Evolutionary conservation across 2,797 vertebrate species (phyloP), one percentile per base, ranked within the genome.

Genomic region (Petrocephalus sullivani): DNA sequence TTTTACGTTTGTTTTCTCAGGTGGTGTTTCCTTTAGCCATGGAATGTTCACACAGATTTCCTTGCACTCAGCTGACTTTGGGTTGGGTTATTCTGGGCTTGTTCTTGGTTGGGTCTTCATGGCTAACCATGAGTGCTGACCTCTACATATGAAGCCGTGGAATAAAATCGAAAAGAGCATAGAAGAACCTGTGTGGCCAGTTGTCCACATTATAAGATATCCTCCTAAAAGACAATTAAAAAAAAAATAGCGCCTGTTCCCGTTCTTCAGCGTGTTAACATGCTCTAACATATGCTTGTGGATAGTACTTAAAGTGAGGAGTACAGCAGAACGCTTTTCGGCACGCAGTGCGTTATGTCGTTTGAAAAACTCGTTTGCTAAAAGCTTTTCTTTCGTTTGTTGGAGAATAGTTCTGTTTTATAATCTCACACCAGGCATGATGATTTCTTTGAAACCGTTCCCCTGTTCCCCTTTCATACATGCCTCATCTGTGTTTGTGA

Each of bases 401-500:
- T 84, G 49, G 5, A 9, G 10, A 41, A 81, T 19, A 6, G 9
- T 12, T 37, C 19, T 81, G 75, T 81, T 33, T 19, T 23, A 49
- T 28, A 28, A 28, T 57, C 1, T 3, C 56, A 57, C 21, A 71
- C 64, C 28, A 21, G 4, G n/a, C 12, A 8, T 9, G 61, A n/a
- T 28, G 23, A 33, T 71, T 71, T 71, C n/a, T 33, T 33, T 71
- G 64, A n/a, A 23, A 10, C 21, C 21, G 21, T 8, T 67, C 28
- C 28, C 28, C 4, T 28, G n/a, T 46, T 46, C 41, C 41, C 84
- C 37, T n/a, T 87, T 71, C 7, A 56, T 61, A 19, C 21, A 53
- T 57, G 1, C 56, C 9, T 14, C 12, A 16, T 57, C 67, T 89
- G 28, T 61, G 78, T 82, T 87, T 58, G 78, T 89, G 60, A 87